phyloP scores from a whole-genome alignment of 1,140 invertebrate species.

The Chionoecetes opilio region DNA sequence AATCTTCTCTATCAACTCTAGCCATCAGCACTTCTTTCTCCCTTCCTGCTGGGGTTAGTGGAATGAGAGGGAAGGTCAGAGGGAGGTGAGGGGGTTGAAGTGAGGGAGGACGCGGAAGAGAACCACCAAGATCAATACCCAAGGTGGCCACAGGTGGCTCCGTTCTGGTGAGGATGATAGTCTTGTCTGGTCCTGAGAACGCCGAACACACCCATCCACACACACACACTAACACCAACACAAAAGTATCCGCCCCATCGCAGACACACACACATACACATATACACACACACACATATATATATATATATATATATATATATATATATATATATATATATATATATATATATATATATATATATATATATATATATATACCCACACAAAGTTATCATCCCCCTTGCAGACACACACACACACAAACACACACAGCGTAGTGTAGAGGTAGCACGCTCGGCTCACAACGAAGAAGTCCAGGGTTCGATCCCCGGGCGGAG shows the following conservation, averaged over 20 bases:
- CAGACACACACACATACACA: constrained; percentile 8
- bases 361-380: too few species aligned
- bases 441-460: too few species aligned
- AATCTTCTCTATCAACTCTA: background rate
- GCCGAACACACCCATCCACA: background rate
- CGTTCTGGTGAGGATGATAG: background rate
- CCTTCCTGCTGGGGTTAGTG: background rate
- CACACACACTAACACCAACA: too few species aligned
- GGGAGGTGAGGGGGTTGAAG: background rate
- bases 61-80: background rate
- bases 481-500: too few species aligned
- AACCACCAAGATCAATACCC: background rate
- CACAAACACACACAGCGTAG: too few species aligned
- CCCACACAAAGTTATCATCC: too few species aligned
- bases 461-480: too few species aligned
- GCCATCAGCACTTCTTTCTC: background rate
- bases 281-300: background rate
- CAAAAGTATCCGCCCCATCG: too few species aligned
- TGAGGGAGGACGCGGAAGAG: background rate
- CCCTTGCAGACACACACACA: too few species aligned
- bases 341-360: too few species aligned
- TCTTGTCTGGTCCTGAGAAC: background rate
- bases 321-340: too few species aligned
- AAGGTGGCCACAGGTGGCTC: background rate
- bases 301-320: too few species aligned